phyloP scores from a whole-genome alignment of 2,888 invertebrate genomes.

The Enchytraeus crypticus region DNA sequence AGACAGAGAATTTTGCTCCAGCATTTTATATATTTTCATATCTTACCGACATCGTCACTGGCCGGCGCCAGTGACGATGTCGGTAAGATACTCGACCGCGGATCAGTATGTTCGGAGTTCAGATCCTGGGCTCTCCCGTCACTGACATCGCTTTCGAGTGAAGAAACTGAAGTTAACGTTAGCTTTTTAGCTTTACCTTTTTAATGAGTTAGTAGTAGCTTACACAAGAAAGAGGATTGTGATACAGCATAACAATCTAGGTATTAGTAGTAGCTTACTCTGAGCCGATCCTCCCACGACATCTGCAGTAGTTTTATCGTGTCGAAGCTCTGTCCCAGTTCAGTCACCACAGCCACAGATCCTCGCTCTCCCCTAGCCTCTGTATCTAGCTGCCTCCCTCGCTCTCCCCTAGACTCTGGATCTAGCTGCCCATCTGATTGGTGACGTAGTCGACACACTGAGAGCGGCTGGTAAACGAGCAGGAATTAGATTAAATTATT shows the following conservation, averaged over 20 bases:
- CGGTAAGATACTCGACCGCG: no score
- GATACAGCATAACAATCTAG: neutral
- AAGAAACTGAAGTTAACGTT: no score
- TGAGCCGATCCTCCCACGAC: constrained; percentile 51
- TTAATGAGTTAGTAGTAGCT: no score
- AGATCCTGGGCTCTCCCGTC: no score
- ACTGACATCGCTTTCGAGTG: no score
- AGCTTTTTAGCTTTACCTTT: no score
- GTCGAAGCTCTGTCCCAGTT: constrained; percentile 51
- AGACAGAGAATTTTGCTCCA: no score
- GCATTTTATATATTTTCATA: neutral
- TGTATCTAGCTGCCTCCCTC: neutral
- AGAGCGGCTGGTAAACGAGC: neutral
- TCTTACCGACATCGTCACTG: no score
- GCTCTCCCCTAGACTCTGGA: neutral
- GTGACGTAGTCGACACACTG: neutral
- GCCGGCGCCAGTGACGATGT: no score
- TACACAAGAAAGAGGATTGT: neutral
- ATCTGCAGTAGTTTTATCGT: constrained; percentile 50
- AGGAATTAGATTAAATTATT: neutral
- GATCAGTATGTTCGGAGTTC: no score
- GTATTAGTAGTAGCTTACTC: constrained; percentile 48
- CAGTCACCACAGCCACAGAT: constrained; percentile 39
- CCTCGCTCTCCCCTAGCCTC: neutral
- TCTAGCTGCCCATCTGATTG: neutral